Conservation (phyloP, 2,888 invertebrate species). For the Nephrotoma flavescens region DNA sequence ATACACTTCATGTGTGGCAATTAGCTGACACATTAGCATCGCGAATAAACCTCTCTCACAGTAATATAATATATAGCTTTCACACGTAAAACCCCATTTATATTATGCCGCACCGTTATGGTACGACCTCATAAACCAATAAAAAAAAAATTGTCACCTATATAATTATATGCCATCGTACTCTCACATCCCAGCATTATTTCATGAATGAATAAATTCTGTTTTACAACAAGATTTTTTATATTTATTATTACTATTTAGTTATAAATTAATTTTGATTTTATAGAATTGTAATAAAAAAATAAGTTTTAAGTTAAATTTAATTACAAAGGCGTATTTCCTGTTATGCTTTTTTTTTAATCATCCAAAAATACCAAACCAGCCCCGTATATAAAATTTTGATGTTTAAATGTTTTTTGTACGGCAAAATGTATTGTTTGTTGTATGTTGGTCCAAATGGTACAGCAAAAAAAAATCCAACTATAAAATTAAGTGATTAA, state of each 20-base stretch:
- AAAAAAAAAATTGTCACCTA: neutral
- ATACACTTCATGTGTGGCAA: neutral
- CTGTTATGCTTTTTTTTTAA: neutral
- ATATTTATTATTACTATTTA: neutral
- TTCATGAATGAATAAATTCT: neutral
- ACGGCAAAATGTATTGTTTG: neutral
- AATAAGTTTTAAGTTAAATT: neutral
- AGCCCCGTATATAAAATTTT: neutral
- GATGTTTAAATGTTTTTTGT: neutral
- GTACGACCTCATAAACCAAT: neutral
- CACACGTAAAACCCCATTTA: neutral
- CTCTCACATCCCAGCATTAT: neutral
- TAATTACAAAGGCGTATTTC: neutral
- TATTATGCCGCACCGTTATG: neutral
- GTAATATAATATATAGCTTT: neutral
- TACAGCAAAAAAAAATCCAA: neutral
- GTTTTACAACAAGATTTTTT: neutral
- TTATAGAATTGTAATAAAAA: neutral
- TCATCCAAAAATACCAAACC: neutral
- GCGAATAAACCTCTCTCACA: neutral
- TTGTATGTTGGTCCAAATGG: neutral
- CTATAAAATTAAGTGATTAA: neutral
- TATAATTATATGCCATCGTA: neutral
- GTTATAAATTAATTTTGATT: neutral
- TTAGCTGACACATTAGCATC: neutral